Evolutionary conservation across 1,140 invertebrate genomes (phyloP).

Genomic region (Drosophila repleta): DNA sequence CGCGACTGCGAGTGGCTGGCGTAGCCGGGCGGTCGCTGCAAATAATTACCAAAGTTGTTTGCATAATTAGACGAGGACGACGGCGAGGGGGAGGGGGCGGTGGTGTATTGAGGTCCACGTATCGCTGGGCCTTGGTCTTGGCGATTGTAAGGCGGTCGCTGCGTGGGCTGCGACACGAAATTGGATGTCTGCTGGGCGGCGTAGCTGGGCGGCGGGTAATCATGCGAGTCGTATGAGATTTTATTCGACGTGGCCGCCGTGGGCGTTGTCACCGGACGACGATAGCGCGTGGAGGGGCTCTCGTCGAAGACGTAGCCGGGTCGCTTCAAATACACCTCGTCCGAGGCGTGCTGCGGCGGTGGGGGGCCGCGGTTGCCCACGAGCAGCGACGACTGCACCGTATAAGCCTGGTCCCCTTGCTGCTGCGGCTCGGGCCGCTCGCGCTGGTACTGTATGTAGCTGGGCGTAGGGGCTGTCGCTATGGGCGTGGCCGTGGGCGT

Average conservation of each 20-base stretch:
- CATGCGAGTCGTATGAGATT: slow-evolving; percentile 81
- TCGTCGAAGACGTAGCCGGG: slow-evolving; percentile 80
- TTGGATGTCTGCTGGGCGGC: slow-evolving; percentile 75
- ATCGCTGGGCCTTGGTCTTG: slow-evolving; percentile 65
- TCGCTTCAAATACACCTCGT: slow-evolving; percentile 69
- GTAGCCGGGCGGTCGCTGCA: slow-evolving; percentile 61
- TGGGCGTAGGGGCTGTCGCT: slow-evolving; percentile 17
- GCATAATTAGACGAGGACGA: slow-evolving; percentile 82
- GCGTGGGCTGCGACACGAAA: slow-evolving; percentile 55
- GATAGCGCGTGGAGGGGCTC: slow-evolving; percentile 47
- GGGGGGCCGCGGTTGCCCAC: slow-evolving; percentile 69
- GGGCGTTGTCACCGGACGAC: slow-evolving; percentile 42
- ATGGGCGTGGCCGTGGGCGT: slow-evolving; percentile 22
- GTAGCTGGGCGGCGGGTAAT: slow-evolving; percentile 81
- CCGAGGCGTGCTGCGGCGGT: slow-evolving; percentile 32
- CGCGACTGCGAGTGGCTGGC: slow-evolving; percentile 14
- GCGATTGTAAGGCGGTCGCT: slow-evolving; percentile 58
- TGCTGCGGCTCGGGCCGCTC: slow-evolving; percentile 39
- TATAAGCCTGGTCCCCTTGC: slow-evolving; percentile 66
- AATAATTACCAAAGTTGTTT: slow-evolving; percentile 84
- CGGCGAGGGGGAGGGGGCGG: too few relatives aligned
- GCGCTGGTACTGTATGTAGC: slow-evolving; percentile 53
- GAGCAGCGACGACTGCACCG: slow-evolving; percentile 76
- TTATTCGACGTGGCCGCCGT: slow-evolving; percentile 51
- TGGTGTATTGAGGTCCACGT: slow-evolving; percentile 28